Percentiles rank a stretch among this genome's conserved stretches.
phyloP scores from a whole-genome alignment of 2,113 vertebrate species.

The Pycnonotus jocosus region DNA sequence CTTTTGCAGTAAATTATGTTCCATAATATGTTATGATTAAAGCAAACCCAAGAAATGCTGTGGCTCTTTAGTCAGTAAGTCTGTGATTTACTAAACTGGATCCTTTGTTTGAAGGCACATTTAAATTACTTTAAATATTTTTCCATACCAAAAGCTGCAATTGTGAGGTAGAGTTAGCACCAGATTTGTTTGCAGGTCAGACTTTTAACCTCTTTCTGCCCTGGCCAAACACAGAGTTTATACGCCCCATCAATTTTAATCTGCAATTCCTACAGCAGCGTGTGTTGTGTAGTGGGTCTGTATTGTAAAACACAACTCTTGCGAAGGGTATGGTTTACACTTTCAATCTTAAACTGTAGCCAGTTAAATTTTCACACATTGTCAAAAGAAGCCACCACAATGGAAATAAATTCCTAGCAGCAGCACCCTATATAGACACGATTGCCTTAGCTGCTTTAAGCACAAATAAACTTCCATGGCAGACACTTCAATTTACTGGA shows the following conservation, averaged over 20 bases:
- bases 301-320: constrained; percentile 26
- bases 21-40: neutral
- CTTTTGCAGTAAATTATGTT: neutral
- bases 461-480: neutral
- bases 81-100: neutral
- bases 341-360: neutral
- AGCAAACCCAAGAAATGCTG: neutral
- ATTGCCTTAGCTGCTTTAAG: neutral
- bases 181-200: constrained; percentile 21
- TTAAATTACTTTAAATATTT: neutral
- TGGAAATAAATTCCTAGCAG: neutral
- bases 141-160: neutral
- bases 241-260: constrained; percentile 41
- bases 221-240: constrained; percentile 11
- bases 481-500: neutral
- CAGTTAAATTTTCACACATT: constrained; percentile 45
- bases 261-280: neutral
- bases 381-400: constrained; percentile 24
- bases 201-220: constrained; percentile 24
- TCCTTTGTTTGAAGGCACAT: neutral
- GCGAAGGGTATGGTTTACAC: neutral
- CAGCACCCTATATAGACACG: neutral
- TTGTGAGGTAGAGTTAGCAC: neutral
- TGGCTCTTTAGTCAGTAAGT: neutral
- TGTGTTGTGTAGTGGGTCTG: neutral